Evolutionary conservation across 2,888 invertebrate genomes (phyloP).

Genomic region (Andrena fulva): DNA sequence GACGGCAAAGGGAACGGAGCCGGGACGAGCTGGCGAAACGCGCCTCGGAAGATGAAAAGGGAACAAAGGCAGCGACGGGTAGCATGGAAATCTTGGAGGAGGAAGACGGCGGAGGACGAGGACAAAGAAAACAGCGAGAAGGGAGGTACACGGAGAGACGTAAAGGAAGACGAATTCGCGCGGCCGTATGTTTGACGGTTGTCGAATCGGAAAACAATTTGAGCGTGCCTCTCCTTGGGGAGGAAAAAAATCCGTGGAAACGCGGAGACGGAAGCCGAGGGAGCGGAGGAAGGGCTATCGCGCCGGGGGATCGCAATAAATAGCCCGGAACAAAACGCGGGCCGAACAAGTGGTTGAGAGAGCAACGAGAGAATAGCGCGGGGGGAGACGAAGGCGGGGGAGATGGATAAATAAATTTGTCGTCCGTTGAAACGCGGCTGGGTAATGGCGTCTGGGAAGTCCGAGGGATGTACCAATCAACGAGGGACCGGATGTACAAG

Average conservation of each 20-base stretch:
- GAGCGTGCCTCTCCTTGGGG: slow-evolving; percentile 39
- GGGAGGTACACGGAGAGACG: slow-evolving; percentile 7
- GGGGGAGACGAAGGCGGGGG: background rate
- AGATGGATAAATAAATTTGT: slow-evolving; percentile 60
- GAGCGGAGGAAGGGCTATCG: slow-evolving; percentile 60
- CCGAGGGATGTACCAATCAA: slow-evolving; percentile 21
- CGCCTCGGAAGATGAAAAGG: slow-evolving; percentile 8
- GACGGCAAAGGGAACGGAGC: slow-evolving; percentile 14
- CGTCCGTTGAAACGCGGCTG: slow-evolving; percentile 9
- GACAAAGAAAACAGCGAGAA: slow-evolving; percentile 16
- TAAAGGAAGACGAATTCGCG: slow-evolving; percentile 46
- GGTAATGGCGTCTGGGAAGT: slow-evolving; percentile 23
- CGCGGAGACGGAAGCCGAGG: slow-evolving; percentile 51
- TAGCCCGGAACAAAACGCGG: slow-evolving; percentile 65
- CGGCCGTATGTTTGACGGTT: slow-evolving; percentile 60
- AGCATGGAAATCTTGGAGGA: slow-evolving; percentile 12
- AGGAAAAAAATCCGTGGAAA: slow-evolving; percentile 40
- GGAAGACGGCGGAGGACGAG: slow-evolving; percentile 5
- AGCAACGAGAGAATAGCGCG: slow-evolving; percentile 32
- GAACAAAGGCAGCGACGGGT: slow-evolving; percentile 18
- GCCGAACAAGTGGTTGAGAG: slow-evolving; percentile 59
- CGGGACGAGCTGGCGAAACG: slow-evolving; percentile 3
- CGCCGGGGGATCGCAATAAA: slow-evolving; percentile 73
- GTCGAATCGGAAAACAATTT: slow-evolving; percentile 79
- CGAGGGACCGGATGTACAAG: slow-evolving; percentile 1